Conservation (phyloP, 2,797 vertebrate species). For the Sphenodon punctatus region DNA sequence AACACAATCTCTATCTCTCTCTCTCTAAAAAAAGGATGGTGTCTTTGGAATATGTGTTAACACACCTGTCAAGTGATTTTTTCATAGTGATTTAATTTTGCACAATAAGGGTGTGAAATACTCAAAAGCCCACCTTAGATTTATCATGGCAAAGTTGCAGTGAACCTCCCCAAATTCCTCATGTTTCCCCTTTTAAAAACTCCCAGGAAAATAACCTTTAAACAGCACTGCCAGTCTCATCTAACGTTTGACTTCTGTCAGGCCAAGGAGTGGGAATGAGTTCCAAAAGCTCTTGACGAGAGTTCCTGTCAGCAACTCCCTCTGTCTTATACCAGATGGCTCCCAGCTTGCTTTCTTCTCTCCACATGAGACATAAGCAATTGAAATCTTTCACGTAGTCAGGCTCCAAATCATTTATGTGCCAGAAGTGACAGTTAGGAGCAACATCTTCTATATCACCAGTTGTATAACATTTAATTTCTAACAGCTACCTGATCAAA, state of each 20-base stretch:
- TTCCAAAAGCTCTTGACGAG: not conserved
- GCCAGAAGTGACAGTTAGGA: not conserved
- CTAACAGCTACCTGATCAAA: not conserved
- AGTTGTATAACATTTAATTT: not conserved
- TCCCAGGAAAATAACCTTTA: not conserved
- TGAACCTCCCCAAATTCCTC: not conserved
- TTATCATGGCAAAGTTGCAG: not conserved
- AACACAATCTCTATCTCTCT: slow-evolving; percentile 7
- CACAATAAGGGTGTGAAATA: not conserved
- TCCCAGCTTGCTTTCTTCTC: not conserved
- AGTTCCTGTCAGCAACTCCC: not conserved
- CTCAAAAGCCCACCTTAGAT: not conserved
- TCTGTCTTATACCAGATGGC: not conserved
- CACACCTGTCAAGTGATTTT: not conserved
- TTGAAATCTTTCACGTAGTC: not conserved
- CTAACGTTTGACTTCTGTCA: not conserved
- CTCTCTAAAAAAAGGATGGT: slow-evolving; percentile 5
- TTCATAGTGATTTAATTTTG: not conserved
- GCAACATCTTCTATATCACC: not conserved
- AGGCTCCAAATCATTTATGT: not conserved
- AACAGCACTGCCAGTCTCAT: no score
- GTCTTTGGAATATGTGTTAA: slow-evolving; percentile 16
- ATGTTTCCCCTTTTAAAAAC: not conserved
- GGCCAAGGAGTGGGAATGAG: not conserved
- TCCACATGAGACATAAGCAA: not conserved